A percentile compares a stretch with the other conserved stretches of the same genome.
phyloP scores from a whole-genome alignment of 2,888 invertebrate species.

The Cataglyphis rosenhaueri region DNA sequence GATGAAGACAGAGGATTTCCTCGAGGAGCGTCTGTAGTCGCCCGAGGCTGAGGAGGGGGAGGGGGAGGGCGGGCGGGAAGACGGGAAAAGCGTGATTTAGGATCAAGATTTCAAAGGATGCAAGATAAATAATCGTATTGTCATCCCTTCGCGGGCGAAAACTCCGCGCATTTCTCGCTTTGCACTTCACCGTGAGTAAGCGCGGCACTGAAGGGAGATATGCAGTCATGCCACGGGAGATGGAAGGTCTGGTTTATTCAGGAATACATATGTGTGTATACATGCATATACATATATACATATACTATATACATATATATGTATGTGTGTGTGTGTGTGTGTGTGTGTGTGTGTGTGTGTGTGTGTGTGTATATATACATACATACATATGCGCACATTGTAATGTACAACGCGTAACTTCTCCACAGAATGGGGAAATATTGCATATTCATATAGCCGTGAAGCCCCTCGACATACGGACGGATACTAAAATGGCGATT shows the following conservation, averaged over 20 bases:
- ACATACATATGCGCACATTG: conserved; percentile 41
- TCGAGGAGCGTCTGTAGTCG: conserved; percentile 5
- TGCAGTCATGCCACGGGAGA: conserved; percentile 38
- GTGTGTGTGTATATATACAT: neutral
- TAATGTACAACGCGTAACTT: conserved; percentile 62
- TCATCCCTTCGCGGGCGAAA: conserved; percentile 43
- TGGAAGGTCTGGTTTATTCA: conserved; percentile 63
- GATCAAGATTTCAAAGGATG: conserved; percentile 47
- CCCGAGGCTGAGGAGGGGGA: neutral
- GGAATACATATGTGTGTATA: conserved; percentile 30
- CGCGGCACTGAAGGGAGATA: conserved; percentile 43
- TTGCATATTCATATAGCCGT: conserved; percentile 69
- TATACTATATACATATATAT: conserved; percentile 1
- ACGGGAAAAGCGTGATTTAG: conserved; percentile 53
- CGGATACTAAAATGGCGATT: conserved; percentile 65
- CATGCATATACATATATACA: neutral
- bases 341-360: neutral
- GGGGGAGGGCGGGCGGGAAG: conserved; percentile 34
- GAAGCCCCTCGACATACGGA: conserved; percentile 65
- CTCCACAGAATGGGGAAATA: conserved; percentile 63
- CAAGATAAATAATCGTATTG: conserved; percentile 59
- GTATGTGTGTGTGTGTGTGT: neutral
- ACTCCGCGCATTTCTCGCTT: conserved; percentile 39
- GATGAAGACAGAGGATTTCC: conserved; percentile 24
- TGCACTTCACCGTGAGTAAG: conserved; percentile 32